Conservation (phyloP, 2,797 vertebrate species). For the Xiphorhynchus erythropygius region DNA sequence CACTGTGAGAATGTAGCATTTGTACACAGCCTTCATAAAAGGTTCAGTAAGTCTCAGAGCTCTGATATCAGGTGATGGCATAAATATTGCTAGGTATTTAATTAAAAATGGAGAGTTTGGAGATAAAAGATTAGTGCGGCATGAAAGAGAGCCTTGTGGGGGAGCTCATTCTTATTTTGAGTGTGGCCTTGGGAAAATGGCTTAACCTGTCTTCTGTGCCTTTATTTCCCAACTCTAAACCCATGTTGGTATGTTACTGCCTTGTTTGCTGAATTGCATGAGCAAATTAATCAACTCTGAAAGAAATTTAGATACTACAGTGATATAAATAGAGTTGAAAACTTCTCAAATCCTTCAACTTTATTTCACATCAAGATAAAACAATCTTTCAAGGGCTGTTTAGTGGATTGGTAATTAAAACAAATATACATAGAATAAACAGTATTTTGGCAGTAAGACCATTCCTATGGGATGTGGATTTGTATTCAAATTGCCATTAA, state of each 20-base stretch:
- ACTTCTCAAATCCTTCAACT: not conserved
- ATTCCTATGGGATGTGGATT: not conserved
- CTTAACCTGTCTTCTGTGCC: not conserved
- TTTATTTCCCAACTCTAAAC: not conserved
- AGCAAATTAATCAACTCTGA: not conserved
- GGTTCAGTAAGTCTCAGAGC: not conserved
- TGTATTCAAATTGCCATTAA: not conserved
- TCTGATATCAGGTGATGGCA: not conserved
- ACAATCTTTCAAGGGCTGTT: not conserved
- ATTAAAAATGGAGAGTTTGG: not conserved
- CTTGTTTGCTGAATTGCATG: not conserved
- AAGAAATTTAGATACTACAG: not conserved
- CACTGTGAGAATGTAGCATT: not conserved
- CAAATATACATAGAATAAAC: not conserved
- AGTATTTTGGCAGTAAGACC: not conserved
- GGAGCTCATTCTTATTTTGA: not conserved
- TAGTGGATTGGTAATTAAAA: not conserved
- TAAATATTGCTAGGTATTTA: not conserved
- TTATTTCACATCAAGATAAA: conserved; percentile 15
- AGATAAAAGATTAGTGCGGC: not conserved
- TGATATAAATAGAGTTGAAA: not conserved
- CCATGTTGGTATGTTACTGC: not conserved
- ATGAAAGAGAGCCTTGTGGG: not conserved
- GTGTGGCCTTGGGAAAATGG: not conserved
- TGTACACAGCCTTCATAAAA: not conserved